Conservation (phyloP, 64 coral and sea anemone genomes). For the Anthopleura sola region DNA sequence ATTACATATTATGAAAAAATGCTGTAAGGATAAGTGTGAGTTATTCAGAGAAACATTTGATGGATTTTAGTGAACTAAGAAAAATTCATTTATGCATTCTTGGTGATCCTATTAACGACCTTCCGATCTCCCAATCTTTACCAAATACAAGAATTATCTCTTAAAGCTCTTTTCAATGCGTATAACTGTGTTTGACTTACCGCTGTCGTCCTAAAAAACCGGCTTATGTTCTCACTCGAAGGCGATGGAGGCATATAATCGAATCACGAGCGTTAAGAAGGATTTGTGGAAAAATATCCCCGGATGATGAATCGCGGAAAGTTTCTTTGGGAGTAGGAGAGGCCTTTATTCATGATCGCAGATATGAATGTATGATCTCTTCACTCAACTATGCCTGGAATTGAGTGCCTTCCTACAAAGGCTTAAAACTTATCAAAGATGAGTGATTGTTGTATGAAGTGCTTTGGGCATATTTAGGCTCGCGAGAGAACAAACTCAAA, state of each 20-base stretch:
- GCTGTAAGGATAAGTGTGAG: not conserved
- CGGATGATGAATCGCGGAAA: not conserved
- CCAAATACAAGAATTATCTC: slow-evolving; percentile 13
- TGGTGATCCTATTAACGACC: slow-evolving; percentile 11
- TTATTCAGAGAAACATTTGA: not conserved
- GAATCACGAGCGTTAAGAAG: not conserved
- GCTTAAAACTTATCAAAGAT: slow-evolving; percentile 22
- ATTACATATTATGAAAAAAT: not conserved
- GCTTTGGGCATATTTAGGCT: not conserved
- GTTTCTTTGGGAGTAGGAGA: not conserved
- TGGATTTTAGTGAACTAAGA: not conserved
- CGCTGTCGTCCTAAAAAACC: not conserved
- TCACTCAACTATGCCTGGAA: not conserved
- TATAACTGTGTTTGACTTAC: slow-evolving; percentile 25
- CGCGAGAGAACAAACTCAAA: not conserved
- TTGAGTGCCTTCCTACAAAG: slow-evolving; percentile 2
- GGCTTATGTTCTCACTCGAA: slow-evolving; percentile 17
- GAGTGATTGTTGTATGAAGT: not conserved
- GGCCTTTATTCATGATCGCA: not conserved
- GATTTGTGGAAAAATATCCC: not conserved
- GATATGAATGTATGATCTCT: slow-evolving; percentile 15
- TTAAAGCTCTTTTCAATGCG: slow-evolving; percentile 21
- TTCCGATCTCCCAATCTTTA: slow-evolving; percentile 11
- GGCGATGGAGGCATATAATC: not conserved
- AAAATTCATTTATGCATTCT: not conserved